phyloP scores from a whole-genome alignment of 1,140 invertebrate genomes.

The Drosophila murphyi region DNA sequence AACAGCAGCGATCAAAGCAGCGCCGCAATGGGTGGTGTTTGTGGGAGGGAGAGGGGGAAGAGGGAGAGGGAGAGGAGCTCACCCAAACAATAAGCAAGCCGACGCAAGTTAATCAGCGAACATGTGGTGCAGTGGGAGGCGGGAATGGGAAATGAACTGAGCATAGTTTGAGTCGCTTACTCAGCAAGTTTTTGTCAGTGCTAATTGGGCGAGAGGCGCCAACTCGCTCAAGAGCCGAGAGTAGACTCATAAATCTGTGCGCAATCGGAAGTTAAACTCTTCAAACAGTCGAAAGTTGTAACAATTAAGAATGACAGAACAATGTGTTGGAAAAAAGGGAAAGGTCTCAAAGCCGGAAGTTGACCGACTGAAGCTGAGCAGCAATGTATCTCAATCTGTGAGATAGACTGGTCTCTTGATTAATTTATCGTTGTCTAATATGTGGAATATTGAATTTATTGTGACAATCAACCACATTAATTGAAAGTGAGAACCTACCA shows the following conservation, averaged over 20 bases:
- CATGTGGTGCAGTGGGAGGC: conserved; percentile 2
- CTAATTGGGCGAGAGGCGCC: conserved; percentile 17
- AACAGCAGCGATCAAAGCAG: conserved; percentile 27
- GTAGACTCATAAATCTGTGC: conserved; percentile 29
- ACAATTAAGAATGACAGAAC: conserved; percentile 46
- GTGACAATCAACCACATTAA: neutral
- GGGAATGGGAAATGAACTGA: no score
- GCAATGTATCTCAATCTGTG: conserved; percentile 9
- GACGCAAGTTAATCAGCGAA: conserved; percentile 4
- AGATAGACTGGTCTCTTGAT: conserved; percentile 9
- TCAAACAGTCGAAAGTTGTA: conserved; percentile 8
- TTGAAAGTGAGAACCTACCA: conserved; percentile 87
- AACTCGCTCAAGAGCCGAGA: neutral
- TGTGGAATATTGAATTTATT: conserved; percentile 38
- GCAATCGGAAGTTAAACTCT: neutral
- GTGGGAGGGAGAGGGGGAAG: no score
- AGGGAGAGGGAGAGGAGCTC: neutral
- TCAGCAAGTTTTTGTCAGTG: conserved; percentile 15
- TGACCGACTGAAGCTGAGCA: conserved; percentile 20
- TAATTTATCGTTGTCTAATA: conserved; percentile 18
- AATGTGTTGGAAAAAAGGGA: neutral
- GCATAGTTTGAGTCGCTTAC: conserved; percentile 9
- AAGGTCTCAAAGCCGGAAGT: conserved; percentile 27
- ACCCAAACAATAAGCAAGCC: conserved; percentile 18
- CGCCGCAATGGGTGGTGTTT: neutral